A percentile compares a stretch with the other conserved stretches of the same genome.
phyloP scores from a whole-genome alignment of 2,888 invertebrate species.

The Drosophila subquinaria region DNA sequence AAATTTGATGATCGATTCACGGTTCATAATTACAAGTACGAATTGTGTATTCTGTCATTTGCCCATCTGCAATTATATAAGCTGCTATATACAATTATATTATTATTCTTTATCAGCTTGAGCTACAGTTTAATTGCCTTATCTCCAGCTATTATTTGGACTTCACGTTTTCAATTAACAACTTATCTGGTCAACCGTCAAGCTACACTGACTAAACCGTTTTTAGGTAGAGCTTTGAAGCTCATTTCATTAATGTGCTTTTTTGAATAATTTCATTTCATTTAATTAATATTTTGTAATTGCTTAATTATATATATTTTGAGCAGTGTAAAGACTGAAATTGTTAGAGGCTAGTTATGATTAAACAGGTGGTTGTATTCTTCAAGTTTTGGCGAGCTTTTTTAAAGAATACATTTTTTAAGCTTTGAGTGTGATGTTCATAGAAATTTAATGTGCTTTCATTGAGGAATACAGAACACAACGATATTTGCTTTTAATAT shows the following conservation, averaged over 20 bases:
- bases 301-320: constrained; percentile 1
- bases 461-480: neutral
- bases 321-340: neutral
- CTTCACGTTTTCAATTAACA: constrained; percentile 12
- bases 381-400: neutral
- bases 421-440: neutral
- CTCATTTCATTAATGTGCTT: neutral
- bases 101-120: constrained; percentile 21
- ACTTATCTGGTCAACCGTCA: constrained; percentile 15
- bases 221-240: neutral
- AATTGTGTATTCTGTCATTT: constrained; percentile 9
- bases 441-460: neutral
- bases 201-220: constrained; percentile 5
- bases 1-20: constrained; percentile 18
- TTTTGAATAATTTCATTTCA: neutral
- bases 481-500: neutral
- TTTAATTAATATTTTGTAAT: neutral
- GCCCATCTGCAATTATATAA: constrained; percentile 22
- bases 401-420: neutral
- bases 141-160: neutral
- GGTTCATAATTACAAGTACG: constrained; percentile 1
- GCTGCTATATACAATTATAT: constrained; percentile 14
- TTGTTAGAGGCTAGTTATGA: neutral
- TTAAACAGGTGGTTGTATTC: neutral
- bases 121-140: constrained; percentile 16